Evolutionary conservation across 2,113 vertebrate species (phyloP).

Genomic region (Callorhinus ursinus): DNA sequence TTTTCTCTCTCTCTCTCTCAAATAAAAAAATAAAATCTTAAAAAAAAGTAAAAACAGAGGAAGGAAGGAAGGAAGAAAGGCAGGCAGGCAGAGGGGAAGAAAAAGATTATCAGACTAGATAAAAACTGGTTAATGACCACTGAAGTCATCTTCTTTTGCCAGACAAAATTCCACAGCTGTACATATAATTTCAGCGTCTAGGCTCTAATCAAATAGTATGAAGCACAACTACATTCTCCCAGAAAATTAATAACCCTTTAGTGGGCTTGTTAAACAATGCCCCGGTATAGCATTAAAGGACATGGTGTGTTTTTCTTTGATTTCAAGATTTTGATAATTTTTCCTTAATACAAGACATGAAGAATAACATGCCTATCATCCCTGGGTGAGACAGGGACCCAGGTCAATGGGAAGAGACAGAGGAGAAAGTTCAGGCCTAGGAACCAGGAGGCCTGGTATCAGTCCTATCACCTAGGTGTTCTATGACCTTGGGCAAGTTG

Average conservation of each 20-base stretch:
- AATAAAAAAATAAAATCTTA: too few species aligned
- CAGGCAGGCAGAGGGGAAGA: too few species aligned
- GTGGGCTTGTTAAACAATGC: neutral
- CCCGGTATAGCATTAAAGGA: neutral
- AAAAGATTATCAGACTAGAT: neutral
- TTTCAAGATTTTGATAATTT: neutral
- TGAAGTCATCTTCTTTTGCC: neutral
- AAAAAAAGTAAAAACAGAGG: neutral
- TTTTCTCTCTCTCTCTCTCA: too few species aligned
- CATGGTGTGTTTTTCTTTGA: neutral
- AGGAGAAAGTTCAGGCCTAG: neutral
- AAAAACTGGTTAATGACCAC: neutral
- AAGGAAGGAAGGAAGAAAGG: accelerated
- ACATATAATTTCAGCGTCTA: neutral
- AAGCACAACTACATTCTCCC: neutral
- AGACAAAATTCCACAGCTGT: neutral
- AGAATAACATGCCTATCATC: neutral
- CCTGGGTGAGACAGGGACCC: neutral
- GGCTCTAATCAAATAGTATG: neutral
- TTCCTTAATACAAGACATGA: neutral
- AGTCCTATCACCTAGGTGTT: too few species aligned
- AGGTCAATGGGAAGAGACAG: neutral
- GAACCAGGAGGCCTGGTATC: neutral
- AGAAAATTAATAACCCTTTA: neutral
- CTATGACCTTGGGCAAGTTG: neutral